Base-by-base conservation (phyloP, 2,888 invertebrate species). In the Drosophila engyochracea region DNA sequence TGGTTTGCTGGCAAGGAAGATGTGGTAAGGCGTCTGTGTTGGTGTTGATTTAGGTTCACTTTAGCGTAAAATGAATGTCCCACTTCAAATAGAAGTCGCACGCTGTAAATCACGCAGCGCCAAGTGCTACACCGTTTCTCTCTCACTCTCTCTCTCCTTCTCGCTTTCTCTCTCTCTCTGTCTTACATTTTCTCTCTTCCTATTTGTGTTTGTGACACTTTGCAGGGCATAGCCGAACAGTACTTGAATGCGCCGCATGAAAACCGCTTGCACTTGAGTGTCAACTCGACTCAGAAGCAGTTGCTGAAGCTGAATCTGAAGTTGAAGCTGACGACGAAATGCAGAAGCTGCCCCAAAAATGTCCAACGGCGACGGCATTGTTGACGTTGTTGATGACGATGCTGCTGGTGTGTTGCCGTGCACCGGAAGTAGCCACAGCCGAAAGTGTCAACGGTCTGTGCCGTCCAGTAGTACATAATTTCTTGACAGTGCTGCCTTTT, bases 1-100 rank as follows among this genome's bases (percentile, higher is more conserved):
- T 59, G 37, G 28, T 10, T 35, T 4, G 30, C n/a, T 33, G 47
- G 52, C 41, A 31, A 30, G 22, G 31, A 7, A 44, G 31, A 22
- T 31, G 31, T 52, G 57, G 35, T n/a, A 41, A 39, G 41, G 35
- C 53, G 35, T 53, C 55, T 62, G 78, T 73, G 74, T 69, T 70
- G 70, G 76, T 83, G 85, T 89, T 89, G 89, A 89, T 89, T 89
- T 90, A 89, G 89, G 89, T 89, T 89, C 89, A 89, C 85, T 86
- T 89, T 79, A 81, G 83, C 83, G 89, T 84, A 79, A 89, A 89
- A 89, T 89, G 87, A 89, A 89, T 90, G 89, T 83, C 82, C 89
- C 90, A 88, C 88, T 88, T 88, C 89, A 88, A 88, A 88, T 88
- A 88, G 88, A 87, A 88, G 90, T 90, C 88, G 85, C 87, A 88